A percentile compares a stretch with the other conserved stretches of the same genome.
Evolutionary conservation across 1,140 invertebrate genomes (phyloP).

Genomic region (Triops longicaudatus): DNA sequence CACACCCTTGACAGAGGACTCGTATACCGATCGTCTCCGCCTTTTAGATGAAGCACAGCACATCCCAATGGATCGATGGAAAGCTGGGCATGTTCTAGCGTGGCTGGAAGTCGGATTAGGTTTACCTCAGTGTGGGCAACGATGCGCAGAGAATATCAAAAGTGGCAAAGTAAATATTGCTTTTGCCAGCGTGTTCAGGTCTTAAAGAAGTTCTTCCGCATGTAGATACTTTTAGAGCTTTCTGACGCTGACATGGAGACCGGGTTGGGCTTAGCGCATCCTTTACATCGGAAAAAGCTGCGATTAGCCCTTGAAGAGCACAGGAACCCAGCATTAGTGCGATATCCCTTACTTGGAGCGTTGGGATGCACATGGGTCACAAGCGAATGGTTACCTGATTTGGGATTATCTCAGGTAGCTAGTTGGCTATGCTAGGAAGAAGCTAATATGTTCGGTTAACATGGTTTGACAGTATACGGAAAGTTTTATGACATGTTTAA

Average conservation of each 20-base stretch:
- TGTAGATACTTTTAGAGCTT: conserved; percentile 73
- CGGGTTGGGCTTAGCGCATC: conserved; percentile 75
- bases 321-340: conserved; percentile 67
- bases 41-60: conserved; percentile 74
- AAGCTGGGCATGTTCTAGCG: conserved; percentile 80
- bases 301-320: conserved; percentile 89
- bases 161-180: conserved; percentile 68
- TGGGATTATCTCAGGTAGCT: conserved; percentile 66
- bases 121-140: conserved; percentile 83
- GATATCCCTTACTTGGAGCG: conserved; percentile 75
- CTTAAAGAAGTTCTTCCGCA: not conserved
- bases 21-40: conserved; percentile 69
- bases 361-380: conserved; percentile 85
- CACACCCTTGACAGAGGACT: conserved; percentile 73
- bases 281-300: conserved; percentile 85
- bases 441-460: not conserved
- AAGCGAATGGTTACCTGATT: conserved; percentile 80
- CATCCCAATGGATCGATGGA: conserved; percentile 82
- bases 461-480: conserved; percentile 59
- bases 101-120: conserved; percentile 87
- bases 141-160: conserved; percentile 85
- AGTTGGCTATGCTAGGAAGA: not conserved
- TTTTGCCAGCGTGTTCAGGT: not conserved
- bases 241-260: conserved; percentile 79
- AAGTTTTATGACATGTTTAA: conserved; percentile 77